These are phyloP conservation scores for Vireo griseus DNA, from an alignment of 2,797 vertebrate genomes.

Conservation along the genomic window DNA sequence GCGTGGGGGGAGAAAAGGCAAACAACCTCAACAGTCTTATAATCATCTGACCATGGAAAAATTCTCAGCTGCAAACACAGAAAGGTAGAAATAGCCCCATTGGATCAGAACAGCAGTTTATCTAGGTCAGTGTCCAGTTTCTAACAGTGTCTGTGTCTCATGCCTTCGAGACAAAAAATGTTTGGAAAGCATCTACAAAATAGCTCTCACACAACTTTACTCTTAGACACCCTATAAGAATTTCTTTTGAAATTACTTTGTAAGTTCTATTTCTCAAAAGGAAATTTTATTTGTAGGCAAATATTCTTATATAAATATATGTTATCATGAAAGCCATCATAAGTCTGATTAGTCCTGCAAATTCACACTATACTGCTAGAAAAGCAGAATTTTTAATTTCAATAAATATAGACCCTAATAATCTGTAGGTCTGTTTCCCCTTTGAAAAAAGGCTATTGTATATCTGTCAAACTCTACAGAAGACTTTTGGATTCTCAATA, in stretches of 20 bases:
- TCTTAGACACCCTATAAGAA: background rate
- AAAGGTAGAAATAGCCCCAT: background rate
- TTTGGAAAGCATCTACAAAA: background rate
- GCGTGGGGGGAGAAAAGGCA: rapidly evolving
- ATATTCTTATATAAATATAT: background rate
- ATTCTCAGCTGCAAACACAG: background rate
- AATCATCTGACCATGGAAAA: background rate
- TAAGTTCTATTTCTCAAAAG: background rate
- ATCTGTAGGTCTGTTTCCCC: background rate
- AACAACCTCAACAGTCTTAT: background rate
- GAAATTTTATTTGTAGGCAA: background rate
- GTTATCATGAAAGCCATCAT: background rate
- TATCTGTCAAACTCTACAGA: background rate
- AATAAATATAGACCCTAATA: background rate
- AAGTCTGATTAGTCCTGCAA: background rate
- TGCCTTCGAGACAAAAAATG: background rate
- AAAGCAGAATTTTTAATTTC: background rate
- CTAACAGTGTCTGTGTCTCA: background rate
- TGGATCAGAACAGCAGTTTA: background rate
- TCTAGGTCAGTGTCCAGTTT: background rate
- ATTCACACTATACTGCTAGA: background rate
- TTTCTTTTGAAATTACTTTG: background rate
- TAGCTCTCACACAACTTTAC: background rate
- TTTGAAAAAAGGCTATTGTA: background rate
- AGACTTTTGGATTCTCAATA: background rate